phyloP scores from a whole-genome alignment of 2,888 invertebrate species.

The Rhagophthalmus giganteus region DNA sequence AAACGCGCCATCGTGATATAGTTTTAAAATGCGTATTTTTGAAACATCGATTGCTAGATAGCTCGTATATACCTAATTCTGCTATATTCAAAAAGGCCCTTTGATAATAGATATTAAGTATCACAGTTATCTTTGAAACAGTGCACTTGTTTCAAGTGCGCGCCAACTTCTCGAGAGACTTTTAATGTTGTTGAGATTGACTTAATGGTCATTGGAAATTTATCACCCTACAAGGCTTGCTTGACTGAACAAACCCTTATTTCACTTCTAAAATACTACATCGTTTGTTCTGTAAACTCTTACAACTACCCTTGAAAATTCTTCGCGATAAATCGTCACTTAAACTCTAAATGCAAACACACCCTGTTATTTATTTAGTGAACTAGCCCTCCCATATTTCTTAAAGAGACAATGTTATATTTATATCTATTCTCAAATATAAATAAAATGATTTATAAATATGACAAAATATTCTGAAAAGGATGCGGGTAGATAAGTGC shows the following conservation, averaged over 20 bases:
- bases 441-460: background rate
- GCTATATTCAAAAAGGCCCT: constrained; percentile 30
- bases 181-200: constrained; percentile 38
- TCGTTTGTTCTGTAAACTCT: constrained; percentile 16
- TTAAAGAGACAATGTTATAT: background rate
- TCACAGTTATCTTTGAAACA: constrained; percentile 31
- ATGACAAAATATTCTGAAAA: background rate
- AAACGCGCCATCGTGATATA: constrained; percentile 4
- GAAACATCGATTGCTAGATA: constrained; percentile 19
- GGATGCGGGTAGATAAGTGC: background rate
- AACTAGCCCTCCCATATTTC: background rate
- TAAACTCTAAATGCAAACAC: constrained; percentile 6
- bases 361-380: constrained; percentile 12
- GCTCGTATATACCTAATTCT: constrained; percentile 15
- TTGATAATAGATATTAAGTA: constrained; percentile 29
- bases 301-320: constrained; percentile 18
- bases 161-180: constrained; percentile 35
- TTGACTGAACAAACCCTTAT: constrained; percentile 31
- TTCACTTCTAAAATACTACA: constrained; percentile 29
- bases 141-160: constrained; percentile 32
- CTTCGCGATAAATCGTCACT: constrained; percentile 12
- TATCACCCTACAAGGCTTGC: constrained; percentile 35
- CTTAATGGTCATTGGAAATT: constrained; percentile 39
- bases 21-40: constrained; percentile 13
- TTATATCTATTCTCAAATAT: background rate